Evolutionary conservation across 2,113 vertebrate species (phyloP).

Genomic region (Sebastes fasciatus): DNA sequence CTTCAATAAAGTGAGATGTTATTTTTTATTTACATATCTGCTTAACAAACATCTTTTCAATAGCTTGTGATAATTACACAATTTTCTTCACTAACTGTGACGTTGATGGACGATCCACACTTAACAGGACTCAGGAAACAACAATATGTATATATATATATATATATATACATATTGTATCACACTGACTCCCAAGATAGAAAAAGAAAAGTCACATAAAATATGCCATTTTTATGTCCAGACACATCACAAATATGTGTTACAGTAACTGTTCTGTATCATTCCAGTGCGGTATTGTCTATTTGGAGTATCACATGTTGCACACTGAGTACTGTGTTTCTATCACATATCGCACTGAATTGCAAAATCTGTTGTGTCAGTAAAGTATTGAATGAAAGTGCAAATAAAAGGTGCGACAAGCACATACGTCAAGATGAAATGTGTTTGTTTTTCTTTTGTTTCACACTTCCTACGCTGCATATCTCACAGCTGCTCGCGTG

Average conservation of each 20-base stretch:
- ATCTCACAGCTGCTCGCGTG: not conserved
- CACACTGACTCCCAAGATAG: not conserved
- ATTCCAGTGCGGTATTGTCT: not conserved
- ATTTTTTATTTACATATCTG: not conserved
- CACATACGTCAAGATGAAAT: not conserved
- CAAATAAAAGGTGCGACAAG: constrained; percentile 40
- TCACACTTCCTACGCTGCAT: too few relatives aligned
- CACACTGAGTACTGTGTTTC: not conserved
- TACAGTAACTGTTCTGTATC: not conserved
- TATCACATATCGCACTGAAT: not conserved
- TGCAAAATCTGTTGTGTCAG: constrained; percentile 1
- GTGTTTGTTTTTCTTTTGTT: not conserved
- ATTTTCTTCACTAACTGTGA: not conserved
- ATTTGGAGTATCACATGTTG: not conserved
- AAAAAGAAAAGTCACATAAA: not conserved
- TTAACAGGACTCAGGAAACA: not conserved
- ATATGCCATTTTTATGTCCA: not conserved
- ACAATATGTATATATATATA: too few relatives aligned
- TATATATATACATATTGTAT: too few relatives aligned
- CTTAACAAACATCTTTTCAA: not conserved
- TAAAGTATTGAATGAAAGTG: constrained; percentile 6
- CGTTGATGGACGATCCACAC: not conserved
- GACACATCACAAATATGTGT: constrained; percentile 2
- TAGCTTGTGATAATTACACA: not conserved
- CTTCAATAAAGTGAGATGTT: too few relatives aligned